Percentiles rank a stretch among this genome's conserved stretches.
phyloP scores from a whole-genome alignment of 1,140 invertebrate species.

The Apis cerana region DNA sequence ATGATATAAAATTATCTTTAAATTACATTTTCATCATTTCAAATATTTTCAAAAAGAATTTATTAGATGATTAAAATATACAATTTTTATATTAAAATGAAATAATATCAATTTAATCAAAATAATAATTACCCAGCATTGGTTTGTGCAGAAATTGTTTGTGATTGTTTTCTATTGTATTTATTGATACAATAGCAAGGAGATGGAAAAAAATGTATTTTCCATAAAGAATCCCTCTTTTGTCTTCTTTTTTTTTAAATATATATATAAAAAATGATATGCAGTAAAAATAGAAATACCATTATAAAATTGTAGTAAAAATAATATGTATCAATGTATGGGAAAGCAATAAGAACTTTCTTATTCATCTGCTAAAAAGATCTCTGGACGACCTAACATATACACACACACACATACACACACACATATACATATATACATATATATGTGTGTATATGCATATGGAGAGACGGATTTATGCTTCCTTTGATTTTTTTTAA shows the following conservation, averaged over 20 bases:
- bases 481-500: neutral
- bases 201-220: neutral
- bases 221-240: neutral
- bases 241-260: neutral
- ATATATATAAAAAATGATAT: conserved; percentile 42
- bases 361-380: conserved; percentile 8
- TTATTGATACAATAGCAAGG: conserved; percentile 4
- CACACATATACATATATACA: neutral
- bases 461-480: conserved; percentile 36
- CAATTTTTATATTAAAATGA: neutral
- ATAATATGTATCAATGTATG: conserved; percentile 45
- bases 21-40: neutral
- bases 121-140: neutral
- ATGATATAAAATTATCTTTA: neutral
- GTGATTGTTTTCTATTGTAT: conserved; percentile 15
- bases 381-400: conserved; percentile 50
- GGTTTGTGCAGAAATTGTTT: neutral
- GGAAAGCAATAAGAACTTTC: conserved; percentile 31
- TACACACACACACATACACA: neutral
- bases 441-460: conserved; percentile 6
- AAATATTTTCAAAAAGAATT: neutral
- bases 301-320: conserved; percentile 57
- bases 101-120: neutral
- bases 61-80: neutral
- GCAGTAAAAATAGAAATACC: conserved; percentile 45